Base-by-base conservation (phyloP, 2,113 vertebrate species). In the Osmerus mordax region DNA sequence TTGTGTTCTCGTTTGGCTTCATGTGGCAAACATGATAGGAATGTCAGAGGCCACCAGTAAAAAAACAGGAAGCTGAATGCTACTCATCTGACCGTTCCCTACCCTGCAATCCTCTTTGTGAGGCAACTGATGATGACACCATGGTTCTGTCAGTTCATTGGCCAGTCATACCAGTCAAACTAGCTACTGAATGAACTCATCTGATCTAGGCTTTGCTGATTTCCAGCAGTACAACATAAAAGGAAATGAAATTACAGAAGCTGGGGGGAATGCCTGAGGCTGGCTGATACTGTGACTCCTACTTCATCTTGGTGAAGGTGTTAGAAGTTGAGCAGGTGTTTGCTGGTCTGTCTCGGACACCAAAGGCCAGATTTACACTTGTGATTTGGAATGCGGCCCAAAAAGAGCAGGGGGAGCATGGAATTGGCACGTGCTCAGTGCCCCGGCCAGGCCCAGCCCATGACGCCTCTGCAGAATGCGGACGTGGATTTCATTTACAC, bases 11-110 rank as follows among this genome's bases (percentile, higher is more conserved):
- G 68, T 77, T 86, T 69, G 70, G 78, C 79, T 83, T 68, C 36
- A 47, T 74, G 75, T 65, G 71, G 68, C 74, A 86, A 84, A 83
- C 76, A 89, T 81, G 81, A 76, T 47, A 70, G 83, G 81, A 87
- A 90, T 89, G 86, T 74, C 79, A 77, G 73, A 78, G 75, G 78
- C 71, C 72, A 71, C 12, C 63, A 65, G 58, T 28, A 73, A 70
- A 80, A 5, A 29, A 79, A 63, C 32, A 36, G 56, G 60, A 80
- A 78, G 70, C 52, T 71, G 74, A 65, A 55, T 77, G 56, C 52
- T 51, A 5, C 16, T 76, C 53, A 29, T 68, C 19, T 65, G 1
- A 1, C 29, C 55, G 64, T 81, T 71, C 13, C 1, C 47, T 11
- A 52, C 18, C 28, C 54, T 2, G n/a, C 21, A 21, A 18, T 56